phyloP scores from a whole-genome alignment of 1,140 invertebrate species.

The Drosophila repletoides region DNA sequence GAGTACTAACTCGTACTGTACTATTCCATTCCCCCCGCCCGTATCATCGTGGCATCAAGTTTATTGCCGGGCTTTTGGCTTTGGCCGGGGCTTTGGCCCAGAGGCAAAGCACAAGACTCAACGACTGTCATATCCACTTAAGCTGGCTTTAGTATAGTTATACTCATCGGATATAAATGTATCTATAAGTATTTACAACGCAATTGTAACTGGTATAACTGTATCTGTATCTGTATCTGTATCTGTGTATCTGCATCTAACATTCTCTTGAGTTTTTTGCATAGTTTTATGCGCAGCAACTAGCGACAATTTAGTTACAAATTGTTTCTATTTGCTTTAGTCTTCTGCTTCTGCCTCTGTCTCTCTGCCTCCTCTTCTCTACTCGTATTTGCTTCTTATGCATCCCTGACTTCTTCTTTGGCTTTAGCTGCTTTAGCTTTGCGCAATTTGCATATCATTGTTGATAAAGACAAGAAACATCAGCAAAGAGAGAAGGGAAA shows the following conservation, averaged over 20 bases:
- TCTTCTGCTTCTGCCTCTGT: constrained; percentile 25
- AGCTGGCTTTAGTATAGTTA: constrained; percentile 27
- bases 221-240: neutral
- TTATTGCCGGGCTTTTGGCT: neutral
- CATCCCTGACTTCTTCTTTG: constrained; percentile 4
- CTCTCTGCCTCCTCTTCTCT: neutral
- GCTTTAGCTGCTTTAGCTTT: constrained; percentile 27
- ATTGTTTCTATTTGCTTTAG: constrained; percentile 53
- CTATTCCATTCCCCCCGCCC: too few relatives aligned
- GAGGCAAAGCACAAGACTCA: constrained; percentile 6
- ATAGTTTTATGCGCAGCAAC: constrained; percentile 32
- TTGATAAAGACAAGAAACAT: constrained; percentile 22
- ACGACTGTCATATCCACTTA: constrained; percentile 32
- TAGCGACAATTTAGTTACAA: constrained; percentile 63
- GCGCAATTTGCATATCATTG: constrained; percentile 75
- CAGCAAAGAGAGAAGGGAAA: neutral
- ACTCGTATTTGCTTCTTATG: neutral
- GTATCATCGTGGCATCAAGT: neutral
- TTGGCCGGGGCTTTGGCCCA: too few relatives aligned
- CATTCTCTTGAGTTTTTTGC: constrained; percentile 27
- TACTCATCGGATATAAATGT: neutral
- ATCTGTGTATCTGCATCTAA: constrained; percentile 18
- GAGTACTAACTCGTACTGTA: too few relatives aligned
- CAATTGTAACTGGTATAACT: constrained; percentile 24
- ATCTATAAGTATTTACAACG: constrained; percentile 24